Evolutionary conservation across 2,888 invertebrate genomes (phyloP).

Genomic region (Cremastinae sp.): DNA sequence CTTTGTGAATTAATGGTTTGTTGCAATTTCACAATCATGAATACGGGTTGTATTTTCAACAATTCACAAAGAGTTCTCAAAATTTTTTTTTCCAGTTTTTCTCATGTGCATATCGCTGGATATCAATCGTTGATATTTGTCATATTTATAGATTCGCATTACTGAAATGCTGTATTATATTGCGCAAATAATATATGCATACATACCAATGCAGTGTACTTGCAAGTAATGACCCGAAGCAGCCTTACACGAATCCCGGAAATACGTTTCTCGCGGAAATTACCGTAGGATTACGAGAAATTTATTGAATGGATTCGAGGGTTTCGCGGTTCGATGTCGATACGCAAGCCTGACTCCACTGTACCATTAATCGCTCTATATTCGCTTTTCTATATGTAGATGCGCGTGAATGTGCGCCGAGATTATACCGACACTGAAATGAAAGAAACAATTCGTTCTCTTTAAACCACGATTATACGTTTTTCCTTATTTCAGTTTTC

Average conservation of each 20-base stretch:
- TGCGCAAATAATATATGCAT: slow-evolving; percentile 4
- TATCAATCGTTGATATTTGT: not conserved
- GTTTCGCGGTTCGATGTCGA: slow-evolving; percentile 43
- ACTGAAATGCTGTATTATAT: not conserved
- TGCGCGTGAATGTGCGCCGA: not conserved
- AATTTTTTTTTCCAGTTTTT: too few relatives aligned
- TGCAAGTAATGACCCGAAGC: not conserved
- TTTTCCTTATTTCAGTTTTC: not conserved
- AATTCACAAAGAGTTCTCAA: too few relatives aligned
- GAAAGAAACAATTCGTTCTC: slow-evolving; percentile 1
- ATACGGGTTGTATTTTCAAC: too few relatives aligned
- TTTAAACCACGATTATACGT: slow-evolving; percentile 11
- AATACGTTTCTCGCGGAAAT: slow-evolving; percentile 52
- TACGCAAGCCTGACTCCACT: slow-evolving; percentile 20
- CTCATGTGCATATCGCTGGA: too few relatives aligned
- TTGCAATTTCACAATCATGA: too few relatives aligned
- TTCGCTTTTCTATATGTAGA: not conserved
- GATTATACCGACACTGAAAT: not conserved
- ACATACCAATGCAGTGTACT: not conserved
- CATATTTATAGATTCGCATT: not conserved
- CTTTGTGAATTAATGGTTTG: too few relatives aligned
- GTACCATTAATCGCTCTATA: slow-evolving; percentile 26
- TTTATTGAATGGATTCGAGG: slow-evolving; percentile 49
- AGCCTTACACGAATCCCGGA: slow-evolving; percentile 45
- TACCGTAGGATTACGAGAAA: slow-evolving; percentile 57